Base-by-base conservation (phyloP, 2,888 invertebrate species). In the Hecatera dysodea region DNA sequence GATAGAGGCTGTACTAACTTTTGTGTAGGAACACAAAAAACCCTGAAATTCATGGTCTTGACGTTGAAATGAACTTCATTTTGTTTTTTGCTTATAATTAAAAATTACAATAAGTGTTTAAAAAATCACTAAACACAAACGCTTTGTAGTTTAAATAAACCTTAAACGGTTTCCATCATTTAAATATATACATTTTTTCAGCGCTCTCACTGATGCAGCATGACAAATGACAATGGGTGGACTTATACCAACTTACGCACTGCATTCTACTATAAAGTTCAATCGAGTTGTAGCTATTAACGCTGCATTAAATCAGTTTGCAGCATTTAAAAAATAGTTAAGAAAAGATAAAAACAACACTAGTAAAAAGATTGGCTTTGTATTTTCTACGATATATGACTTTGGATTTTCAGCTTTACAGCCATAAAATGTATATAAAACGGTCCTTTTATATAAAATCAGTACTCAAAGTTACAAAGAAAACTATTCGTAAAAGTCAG, bases 131-230 rank as follows among this genome's bases (percentile, higher is more conserved):
- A 8, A 61, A 72, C 24, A 12, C 19, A 61, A 48, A 27, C 24
- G 27, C n/a, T 27, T 15, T 46, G 1, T 6, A 48, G 39, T 57
- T 46, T 44, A 22, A 44, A 74, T 55, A 64, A 46, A 46, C 19
- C n/a, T n/a, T 76, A 50, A 60, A 69, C 24, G 44, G 19, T 63
- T 60, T 61, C 17, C 17, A 64, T 22, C 11, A 39, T 78, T 42
- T 52, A 59, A 46, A 78, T 72, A 64, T 48, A 52, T 65, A 61
- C 0, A 7, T 48, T 74, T 60, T 59, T 55, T 29, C 48, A 33
- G 39, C 9, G 12, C 6, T 8, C 42, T n/a, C 61, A 42, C 17
- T 63, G 64, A 68, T 46, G 42, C 57, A 65, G 36, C 48, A 27
- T 65, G 36, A 62, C 52, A 67, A 29, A 48, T 39, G 44, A 67